Percentiles rank a stretch among this genome's conserved stretches.
Evolutionary conservation across 2,113 vertebrate genomes (phyloP).

Genomic region (Ceratotherium simum): DNA sequence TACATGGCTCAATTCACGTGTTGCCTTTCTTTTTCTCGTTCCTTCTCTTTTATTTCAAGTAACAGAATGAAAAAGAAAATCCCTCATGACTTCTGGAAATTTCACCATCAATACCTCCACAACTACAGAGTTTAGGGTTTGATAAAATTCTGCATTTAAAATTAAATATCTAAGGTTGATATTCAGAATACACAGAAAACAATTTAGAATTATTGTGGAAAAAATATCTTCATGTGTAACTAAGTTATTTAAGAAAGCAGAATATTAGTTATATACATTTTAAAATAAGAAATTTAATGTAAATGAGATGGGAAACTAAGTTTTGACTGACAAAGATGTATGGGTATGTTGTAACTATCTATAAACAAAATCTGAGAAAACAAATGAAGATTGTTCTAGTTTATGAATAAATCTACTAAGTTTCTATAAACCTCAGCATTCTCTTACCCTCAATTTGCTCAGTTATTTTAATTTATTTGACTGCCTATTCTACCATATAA

Average conservation of each 20-base stretch:
- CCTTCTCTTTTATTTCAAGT: neutral
- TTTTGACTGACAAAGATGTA: neutral
- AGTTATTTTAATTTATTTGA: slow-evolving; percentile 37
- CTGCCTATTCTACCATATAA: slow-evolving; percentile 1
- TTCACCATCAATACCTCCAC: neutral
- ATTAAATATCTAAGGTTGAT: neutral
- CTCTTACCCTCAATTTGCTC: neutral
- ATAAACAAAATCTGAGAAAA: slow-evolving; percentile 45
- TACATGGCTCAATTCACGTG: neutral
- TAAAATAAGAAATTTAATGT: neutral
- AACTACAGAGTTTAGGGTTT: neutral
- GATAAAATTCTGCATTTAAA: slow-evolving; percentile 21
- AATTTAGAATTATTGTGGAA: neutral
- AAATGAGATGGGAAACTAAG: slow-evolving; percentile 36
- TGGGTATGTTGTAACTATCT: neutral
- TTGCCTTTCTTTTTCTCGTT: neutral
- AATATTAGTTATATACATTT: slow-evolving; percentile 21
- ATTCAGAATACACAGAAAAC: neutral
- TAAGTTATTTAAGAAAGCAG: slow-evolving; percentile 27
- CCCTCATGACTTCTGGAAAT: neutral
- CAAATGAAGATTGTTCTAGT: neutral
- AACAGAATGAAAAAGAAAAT: neutral
- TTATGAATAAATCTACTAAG: neutral
- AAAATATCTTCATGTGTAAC: neutral
- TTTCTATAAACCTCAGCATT: neutral